A percentile compares a stretch with the other conserved stretches of the same genome.
phyloP scores from a whole-genome alignment of 2,113 vertebrate genomes.

The Hippopotamus amphibius region DNA sequence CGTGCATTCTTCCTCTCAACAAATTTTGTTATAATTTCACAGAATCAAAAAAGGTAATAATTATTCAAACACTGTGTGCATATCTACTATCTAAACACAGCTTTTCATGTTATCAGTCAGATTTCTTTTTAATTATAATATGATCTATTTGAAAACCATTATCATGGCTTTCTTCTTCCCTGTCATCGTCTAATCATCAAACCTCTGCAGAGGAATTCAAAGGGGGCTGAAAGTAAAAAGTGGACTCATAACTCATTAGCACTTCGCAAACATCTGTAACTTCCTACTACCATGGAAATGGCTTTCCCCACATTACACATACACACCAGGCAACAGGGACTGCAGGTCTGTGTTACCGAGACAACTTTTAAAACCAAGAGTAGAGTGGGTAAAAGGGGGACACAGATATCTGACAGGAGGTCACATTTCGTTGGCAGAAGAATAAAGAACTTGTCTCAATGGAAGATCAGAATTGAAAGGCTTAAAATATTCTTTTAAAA shows the following conservation, averaged over 20 bases:
- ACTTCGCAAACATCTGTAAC: conserved; percentile 17
- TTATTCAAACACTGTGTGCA: conserved; percentile 29
- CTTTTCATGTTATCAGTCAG: conserved; percentile 49
- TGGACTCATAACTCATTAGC: neutral
- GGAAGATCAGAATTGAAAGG: conserved; percentile 72
- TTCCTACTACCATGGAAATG: neutral
- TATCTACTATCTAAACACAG: conserved; percentile 26
- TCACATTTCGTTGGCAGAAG: conserved; percentile 71
- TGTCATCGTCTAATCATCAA: conserved; percentile 47
- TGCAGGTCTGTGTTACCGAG: conserved; percentile 42
- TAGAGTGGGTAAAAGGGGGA: conserved; percentile 37
- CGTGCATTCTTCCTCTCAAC: neutral
- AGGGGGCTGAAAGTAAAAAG: conserved; percentile 3
- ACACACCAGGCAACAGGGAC: neutral
- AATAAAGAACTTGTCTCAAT: conserved; percentile 77
- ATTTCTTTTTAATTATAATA: conserved; percentile 70
- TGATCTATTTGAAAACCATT: conserved; percentile 56
- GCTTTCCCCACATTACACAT: neutral
- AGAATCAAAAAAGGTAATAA: conserved; percentile 54
- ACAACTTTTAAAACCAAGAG: conserved; percentile 40
- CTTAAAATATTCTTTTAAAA: conserved; percentile 81
- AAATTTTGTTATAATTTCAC: conserved; percentile 39
- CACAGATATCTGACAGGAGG: conserved; percentile 63
- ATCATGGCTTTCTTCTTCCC: conserved; percentile 42
- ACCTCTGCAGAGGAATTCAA: conserved; percentile 39